Base-by-base conservation (phyloP, 2,113 vertebrate genomes). In the Tonatia bakeri region DNA sequence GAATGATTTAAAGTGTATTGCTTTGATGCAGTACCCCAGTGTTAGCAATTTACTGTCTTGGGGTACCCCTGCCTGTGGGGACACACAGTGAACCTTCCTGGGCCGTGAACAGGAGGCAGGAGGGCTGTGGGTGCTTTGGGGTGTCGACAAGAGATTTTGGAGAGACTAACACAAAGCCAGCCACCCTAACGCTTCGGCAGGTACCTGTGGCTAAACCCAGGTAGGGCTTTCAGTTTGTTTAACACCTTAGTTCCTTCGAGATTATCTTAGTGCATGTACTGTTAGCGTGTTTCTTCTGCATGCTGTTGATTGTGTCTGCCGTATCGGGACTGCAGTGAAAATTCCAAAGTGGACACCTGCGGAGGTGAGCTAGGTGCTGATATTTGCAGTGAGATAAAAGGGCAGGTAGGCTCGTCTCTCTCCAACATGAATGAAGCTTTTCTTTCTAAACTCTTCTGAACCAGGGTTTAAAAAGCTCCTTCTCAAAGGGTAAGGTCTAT, bases 401-500 rank as follows among this genome's bases (percentile, higher is more conserved):
- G 3, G 20, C 20, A 94, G 28, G 24, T 17, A 52, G 20, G 12
- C 20, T 40, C 38, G 31, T 61, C 6, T 86, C 28, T 70, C 47
- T 91, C 28, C 20, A 22, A 43, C 17, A 52, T n/a, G 61, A 88
- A 82, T 64, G 45, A 59, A 81, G 26, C 1, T 72, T 88, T 92
- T 90, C 65, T 87, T 69, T 92, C 26, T 54, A 94, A 93, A 84
- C 15, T 22, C 4, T 43, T 56, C 65, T 91, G 15, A 89, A 69
- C 20, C 83, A 73, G 33, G 38, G 89, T 65, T 94, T 93, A 15
- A 56, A 94, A 82, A 52, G 1, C 15, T 43, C 61, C 61, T 65
- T 89, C 65, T 89, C 50, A 96, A 97, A 94, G 28, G 16, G 3
- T 95, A 43, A 17, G 59, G 52, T 40, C 20, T 97, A 45, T 91